phyloP scores from a whole-genome alignment of 2,888 invertebrate genomes.

The Amitus sp. region DNA sequence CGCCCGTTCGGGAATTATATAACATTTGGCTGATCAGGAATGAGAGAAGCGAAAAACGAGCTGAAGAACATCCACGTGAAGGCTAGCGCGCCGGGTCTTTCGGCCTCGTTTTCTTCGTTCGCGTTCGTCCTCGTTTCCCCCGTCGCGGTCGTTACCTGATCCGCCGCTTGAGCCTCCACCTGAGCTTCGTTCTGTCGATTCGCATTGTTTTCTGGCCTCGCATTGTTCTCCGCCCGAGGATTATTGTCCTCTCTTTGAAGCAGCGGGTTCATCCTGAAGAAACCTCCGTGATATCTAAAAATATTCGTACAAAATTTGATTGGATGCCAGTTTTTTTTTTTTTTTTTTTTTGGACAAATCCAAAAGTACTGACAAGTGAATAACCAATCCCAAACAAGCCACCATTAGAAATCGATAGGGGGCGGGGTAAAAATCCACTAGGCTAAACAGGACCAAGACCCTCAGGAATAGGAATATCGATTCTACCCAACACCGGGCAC shows the following conservation, averaged over 20 bases:
- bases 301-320: no score
- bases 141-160: conserved; percentile 44
- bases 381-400: no score
- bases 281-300: conserved; percentile 67
- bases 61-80: conserved; percentile 91
- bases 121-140: conserved; percentile 57
- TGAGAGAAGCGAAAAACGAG: conserved; percentile 92
- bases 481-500: no score
- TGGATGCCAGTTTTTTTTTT: no score
- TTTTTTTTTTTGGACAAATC: no score
- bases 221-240: conserved; percentile 45
- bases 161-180: conserved; percentile 29
- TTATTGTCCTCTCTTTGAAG: conserved; percentile 46
- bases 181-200: conserved; percentile 51
- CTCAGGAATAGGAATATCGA: no score
- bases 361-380: no score
- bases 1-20: conserved; percentile 47
- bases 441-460: no score
- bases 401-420: no score
- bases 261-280: conserved; percentile 71
- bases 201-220: conserved; percentile 53
- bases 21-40: conserved; percentile 86
- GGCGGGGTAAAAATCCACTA: no score
- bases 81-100: conserved; percentile 75
- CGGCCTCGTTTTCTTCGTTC: conserved; percentile 64